A percentile compares a stretch with the other conserved stretches of the same genome.
Evolutionary conservation across 2,888 invertebrate species (phyloP).

Genomic region (Halictus ligatus): DNA sequence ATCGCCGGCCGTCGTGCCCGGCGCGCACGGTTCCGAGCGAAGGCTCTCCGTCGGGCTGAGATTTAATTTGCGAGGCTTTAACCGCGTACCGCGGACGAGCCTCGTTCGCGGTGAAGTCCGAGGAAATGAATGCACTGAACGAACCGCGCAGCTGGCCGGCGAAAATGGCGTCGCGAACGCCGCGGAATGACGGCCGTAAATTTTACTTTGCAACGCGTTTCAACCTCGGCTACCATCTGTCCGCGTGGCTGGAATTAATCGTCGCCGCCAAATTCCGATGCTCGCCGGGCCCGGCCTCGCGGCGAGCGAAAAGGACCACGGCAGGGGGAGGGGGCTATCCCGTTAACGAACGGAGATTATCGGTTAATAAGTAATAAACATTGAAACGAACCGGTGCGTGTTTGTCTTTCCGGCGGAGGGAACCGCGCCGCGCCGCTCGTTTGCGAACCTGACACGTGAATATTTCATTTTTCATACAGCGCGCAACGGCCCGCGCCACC

Average conservation of each 20-base stretch:
- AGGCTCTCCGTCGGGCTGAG: slow-evolving; percentile 37
- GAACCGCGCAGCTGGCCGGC: slow-evolving; percentile 18
- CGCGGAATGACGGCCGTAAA: slow-evolving; percentile 25
- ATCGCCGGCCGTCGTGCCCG: slow-evolving; percentile 34
- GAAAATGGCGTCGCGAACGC: slow-evolving; percentile 23
- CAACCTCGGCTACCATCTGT: neutral
- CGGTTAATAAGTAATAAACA: slow-evolving; percentile 56
- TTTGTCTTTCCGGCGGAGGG: neutral
- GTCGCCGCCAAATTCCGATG: neutral
- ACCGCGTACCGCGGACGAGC: slow-evolving; percentile 64
- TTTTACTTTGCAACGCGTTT: slow-evolving; percentile 17
- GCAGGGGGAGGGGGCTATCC: neutral
- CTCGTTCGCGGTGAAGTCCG: slow-evolving; percentile 37
- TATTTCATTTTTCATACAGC: slow-evolving; percentile 51
- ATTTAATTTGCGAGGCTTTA: slow-evolving; percentile 69
- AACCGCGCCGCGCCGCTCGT: slow-evolving; percentile 11
- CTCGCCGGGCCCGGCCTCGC: neutral
- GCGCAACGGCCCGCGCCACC: slow-evolving; percentile 13
- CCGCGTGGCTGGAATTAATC: slow-evolving; percentile 23
- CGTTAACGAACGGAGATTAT: slow-evolving; percentile 24
- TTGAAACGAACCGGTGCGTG: slow-evolving; percentile 12
- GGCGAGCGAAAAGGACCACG: neutral
- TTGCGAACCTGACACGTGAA: slow-evolving; percentile 40
- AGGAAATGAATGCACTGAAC: slow-evolving; percentile 49
- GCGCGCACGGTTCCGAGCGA: slow-evolving; percentile 42